Evolutionary conservation across 2,888 invertebrate species (phyloP).

Genomic region (Temnothorax unifasciatus): DNA sequence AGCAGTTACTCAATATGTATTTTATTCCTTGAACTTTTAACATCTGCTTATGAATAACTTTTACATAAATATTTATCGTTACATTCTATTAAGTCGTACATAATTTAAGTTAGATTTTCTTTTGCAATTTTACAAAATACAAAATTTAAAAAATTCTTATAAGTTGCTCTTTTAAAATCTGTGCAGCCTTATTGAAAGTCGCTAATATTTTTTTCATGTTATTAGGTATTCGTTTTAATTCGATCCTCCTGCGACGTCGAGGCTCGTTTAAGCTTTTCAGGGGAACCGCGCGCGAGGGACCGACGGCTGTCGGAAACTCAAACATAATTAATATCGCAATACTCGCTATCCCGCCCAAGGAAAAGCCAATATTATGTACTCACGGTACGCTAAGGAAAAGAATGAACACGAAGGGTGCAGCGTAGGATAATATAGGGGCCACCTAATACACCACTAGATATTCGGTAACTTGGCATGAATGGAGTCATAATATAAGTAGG

Average conservation of each 20-base stretch:
- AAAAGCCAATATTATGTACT: constrained; percentile 62
- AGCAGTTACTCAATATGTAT: neutral
- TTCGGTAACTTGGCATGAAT: constrained; percentile 82
- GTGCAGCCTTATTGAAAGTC: neutral
- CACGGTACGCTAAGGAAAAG: neutral
- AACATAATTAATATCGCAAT: constrained; percentile 78
- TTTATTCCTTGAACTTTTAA: neutral
- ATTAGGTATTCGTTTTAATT: constrained; percentile 46
- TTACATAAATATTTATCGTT: neutral
- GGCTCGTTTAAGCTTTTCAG: constrained; percentile 57
- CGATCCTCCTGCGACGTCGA: constrained; percentile 34
- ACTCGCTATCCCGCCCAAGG: constrained; percentile 56
- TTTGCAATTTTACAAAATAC: neutral
- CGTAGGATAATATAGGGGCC: constrained; percentile 57
- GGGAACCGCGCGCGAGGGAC: constrained; percentile 10
- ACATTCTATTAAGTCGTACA: neutral
- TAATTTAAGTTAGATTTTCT: neutral
- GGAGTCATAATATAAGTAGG: constrained; percentile 76
- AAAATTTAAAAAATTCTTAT: neutral
- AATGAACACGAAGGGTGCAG: constrained; percentile 37
- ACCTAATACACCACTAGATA: constrained; percentile 78
- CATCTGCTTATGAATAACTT: neutral
- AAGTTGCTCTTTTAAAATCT: neutral
- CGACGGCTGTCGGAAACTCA: constrained; percentile 63
- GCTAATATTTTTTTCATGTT: constrained; percentile 36